Evolutionary conservation across 2,888 invertebrate species (phyloP).

Genomic region (Cremastinae sp.): DNA sequence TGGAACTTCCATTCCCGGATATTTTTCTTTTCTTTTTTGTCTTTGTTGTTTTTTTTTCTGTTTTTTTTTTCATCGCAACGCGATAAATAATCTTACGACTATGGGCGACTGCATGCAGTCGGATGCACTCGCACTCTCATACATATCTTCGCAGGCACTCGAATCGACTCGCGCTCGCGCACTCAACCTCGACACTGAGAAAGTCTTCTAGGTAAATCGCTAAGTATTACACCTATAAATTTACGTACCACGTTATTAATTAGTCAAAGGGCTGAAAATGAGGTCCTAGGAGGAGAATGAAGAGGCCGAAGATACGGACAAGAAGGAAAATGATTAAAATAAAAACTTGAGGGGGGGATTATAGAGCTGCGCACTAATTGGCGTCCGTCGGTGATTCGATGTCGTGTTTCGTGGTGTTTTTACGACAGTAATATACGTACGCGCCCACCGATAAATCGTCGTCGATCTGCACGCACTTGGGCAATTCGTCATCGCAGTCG

Average conservation of each 20-base stretch:
- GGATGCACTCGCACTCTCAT: conserved; percentile 11
- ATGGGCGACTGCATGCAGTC: conserved; percentile 14
- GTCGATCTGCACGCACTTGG: conserved; percentile 81
- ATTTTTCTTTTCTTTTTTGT: neutral
- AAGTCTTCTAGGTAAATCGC: conserved; percentile 32
- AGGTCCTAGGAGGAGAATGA: too few relatives aligned
- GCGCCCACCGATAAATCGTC: conserved; percentile 84
- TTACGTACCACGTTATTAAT: neutral
- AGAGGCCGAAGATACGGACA: neutral
- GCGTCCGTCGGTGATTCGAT: conserved; percentile 68
- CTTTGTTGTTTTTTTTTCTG: conserved; percentile 9
- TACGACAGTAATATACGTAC: conserved; percentile 83
- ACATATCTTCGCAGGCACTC: neutral
- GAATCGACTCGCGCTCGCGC: neutral
- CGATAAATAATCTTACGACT: conserved; percentile 15
- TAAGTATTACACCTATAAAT: conserved; percentile 29
- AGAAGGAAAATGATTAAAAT: conserved; percentile 8
- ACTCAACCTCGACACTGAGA: conserved; percentile 16
- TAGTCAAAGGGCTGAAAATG: too few relatives aligned
- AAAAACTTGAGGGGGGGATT: conserved; percentile 24
- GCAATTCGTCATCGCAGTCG: conserved; percentile 79
- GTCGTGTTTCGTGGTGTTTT: conserved; percentile 72
- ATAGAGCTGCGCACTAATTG: conserved; percentile 53
- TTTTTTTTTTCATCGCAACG: neutral
- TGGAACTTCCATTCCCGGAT: too few relatives aligned